Evolutionary conservation across 2,113 vertebrate species (phyloP), one percentile per base, ranked within the genome.

Genomic region (Xenotilapia leptura): DNA sequence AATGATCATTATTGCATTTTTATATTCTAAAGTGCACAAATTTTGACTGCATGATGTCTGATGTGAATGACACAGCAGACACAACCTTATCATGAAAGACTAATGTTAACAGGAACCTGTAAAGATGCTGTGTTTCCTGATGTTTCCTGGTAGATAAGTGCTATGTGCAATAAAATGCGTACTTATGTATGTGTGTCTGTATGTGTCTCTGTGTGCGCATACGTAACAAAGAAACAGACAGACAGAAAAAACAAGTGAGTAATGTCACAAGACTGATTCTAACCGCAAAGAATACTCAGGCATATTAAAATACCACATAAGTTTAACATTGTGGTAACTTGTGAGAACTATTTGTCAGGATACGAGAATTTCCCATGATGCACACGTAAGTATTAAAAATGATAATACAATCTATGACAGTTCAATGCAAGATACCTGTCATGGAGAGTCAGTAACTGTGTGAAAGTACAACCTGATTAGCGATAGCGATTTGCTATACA

Each of bases 131-230:
- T 88, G 68, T 89, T 92, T 92, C 89, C 86, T 92, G 89, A 89
- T 54, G 73, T 84, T 96, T 96, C 90, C 94, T 95, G 89, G 83
- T 82, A 92, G 95, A 96, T 96, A 95, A 95, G 90, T 60, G 75
- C 33, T 54, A 14, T 82, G 55, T 75, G 53, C 58, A 73, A 86
- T 53, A 82, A 79, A 82, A 81, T 31, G 9, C 31, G 31, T 31
- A 56, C 58, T 31, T 26, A 7, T 60, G 49, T 56, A 82, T 55
- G 51, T 28, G 7, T 70, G 36, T 68, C 1, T 38, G 56, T 0
- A 3, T 60, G 3, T 79, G 62, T 26, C 40, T 77, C 8, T 56
- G 62, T 73, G 3, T 51, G 5, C 9, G 23, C 40, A 23, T 11
- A 13, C 3, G 11, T 60, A 49, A 58, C 6, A 19, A 3, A 86